Evolutionary conservation across 1,140 invertebrate genomes (phyloP).

Genomic region (Pygmarrhopalites habei): DNA sequence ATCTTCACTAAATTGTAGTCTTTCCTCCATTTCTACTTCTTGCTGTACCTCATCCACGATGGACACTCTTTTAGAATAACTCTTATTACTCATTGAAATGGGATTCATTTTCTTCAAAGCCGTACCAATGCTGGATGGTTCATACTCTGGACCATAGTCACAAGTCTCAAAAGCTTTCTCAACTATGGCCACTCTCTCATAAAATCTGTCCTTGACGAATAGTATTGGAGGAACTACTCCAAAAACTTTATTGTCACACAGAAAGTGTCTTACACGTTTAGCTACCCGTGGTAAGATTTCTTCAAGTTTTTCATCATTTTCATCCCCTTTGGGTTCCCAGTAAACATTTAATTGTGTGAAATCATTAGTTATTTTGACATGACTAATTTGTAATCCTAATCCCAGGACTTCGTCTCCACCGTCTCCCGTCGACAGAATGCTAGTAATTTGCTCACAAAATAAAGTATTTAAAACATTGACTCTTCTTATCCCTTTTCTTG

Average conservation of each 20-base stretch:
- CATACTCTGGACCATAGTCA: slow-evolving; percentile 56
- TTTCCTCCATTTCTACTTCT: no score
- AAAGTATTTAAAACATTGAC: slow-evolving; percentile 61
- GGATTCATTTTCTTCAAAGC: slow-evolving; percentile 18
- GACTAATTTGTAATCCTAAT: slow-evolving; percentile 58
- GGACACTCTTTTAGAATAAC: no score
- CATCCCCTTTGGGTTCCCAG: slow-evolving; percentile 54
- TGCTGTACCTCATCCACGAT: no score
- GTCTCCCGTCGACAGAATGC: slow-evolving; percentile 61
- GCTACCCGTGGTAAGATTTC: slow-evolving; percentile 50
- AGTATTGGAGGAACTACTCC: slow-evolving; percentile 60
- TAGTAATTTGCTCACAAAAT: slow-evolving; percentile 70
- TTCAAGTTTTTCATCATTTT: slow-evolving; percentile 45
- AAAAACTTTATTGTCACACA: slow-evolving; percentile 59
- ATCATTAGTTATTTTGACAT: slow-evolving; percentile 56
- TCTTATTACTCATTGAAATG: no score
- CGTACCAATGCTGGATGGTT: slow-evolving; percentile 39
- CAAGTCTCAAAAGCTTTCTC: slow-evolving; percentile 51
- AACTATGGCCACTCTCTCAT: slow-evolving; percentile 48
- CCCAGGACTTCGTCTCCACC: slow-evolving; percentile 53
- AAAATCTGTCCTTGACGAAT: slow-evolving; percentile 60
- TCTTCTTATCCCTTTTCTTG: slow-evolving; percentile 42
- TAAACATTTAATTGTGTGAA: slow-evolving; percentile 59
- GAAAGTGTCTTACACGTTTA: slow-evolving; percentile 55
- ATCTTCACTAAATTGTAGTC: no score